phyloP scores from a whole-genome alignment of 2,797 vertebrate species.

The Botia almorhae region DNA sequence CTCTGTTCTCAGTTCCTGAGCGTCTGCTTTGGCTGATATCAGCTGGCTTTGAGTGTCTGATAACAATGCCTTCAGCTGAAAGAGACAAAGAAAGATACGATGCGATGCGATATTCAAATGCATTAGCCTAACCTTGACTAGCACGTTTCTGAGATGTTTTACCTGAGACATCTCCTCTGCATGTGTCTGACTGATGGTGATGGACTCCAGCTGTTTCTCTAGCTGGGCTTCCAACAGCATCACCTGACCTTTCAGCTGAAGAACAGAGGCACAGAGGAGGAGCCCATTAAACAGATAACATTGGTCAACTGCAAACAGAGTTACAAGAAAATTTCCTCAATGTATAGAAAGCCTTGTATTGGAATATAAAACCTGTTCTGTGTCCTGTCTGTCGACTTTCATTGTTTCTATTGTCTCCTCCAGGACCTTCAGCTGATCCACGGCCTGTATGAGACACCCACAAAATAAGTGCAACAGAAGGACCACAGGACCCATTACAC shows the following conservation, averaged over 20 bases:
- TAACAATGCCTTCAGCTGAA: conserved; percentile 80
- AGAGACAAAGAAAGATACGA: conserved; percentile 12
- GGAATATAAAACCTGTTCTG: conserved; percentile 75
- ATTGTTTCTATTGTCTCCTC: conserved; percentile 74
- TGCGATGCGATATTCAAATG: background rate
- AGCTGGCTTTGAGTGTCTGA: conserved; percentile 80
- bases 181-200: conserved; percentile 80
- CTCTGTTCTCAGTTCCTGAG: conserved; percentile 80
- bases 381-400: conserved; percentile 76
- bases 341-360: no score
- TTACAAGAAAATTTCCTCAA: no score
- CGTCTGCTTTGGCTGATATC: conserved; percentile 77
- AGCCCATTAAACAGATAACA: background rate
- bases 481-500: background rate
- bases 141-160: conserved; percentile 38
- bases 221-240: conserved; percentile 85
- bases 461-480: background rate
- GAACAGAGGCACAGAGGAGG: background rate
- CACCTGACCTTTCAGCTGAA: conserved; percentile 81
- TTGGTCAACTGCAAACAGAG: no score
- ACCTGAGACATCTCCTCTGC: conserved; percentile 82
- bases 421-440: conserved; percentile 76
- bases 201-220: conserved; percentile 85
- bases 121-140: background rate
- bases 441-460: conserved; percentile 68